These are phyloP conservation scores for Tigriopus californicus DNA, from an alignment of 2,888 invertebrate species.

Conservation along the genomic window DNA sequence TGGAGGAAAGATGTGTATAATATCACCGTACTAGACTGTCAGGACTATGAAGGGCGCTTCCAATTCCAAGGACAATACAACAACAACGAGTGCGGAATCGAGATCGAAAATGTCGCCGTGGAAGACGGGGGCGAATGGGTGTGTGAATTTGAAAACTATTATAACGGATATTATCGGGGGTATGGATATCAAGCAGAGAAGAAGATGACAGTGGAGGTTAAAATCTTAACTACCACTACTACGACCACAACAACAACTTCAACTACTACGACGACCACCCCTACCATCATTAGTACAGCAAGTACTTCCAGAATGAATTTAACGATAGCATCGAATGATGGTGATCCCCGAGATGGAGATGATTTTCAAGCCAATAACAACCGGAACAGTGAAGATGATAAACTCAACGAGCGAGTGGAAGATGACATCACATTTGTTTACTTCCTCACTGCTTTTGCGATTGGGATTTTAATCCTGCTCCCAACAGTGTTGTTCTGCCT, in stretches of 20 bases:
- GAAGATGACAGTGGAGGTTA: background rate
- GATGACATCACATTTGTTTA: no score
- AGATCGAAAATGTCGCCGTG: background rate
- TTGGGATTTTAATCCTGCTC: no score
- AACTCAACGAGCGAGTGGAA: no score
- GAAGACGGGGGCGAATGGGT: constrained; percentile 5
- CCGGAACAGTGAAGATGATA: no score
- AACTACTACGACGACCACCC: no score
- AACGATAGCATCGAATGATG: no score
- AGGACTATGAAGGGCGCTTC: background rate
- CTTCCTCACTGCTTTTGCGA: no score
- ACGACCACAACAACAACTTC: background rate
- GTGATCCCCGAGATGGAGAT: no score
- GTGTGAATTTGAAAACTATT: constrained; percentile 5
- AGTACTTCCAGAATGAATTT: background rate
- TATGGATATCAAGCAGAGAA: constrained; percentile 1
- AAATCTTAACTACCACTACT: background rate
- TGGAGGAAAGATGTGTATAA: background rate
- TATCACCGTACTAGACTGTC: background rate
- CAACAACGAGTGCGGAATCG: background rate
- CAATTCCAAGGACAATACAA: background rate
- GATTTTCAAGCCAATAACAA: no score
- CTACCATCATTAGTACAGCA: background rate
- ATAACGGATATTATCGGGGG: constrained; percentile 1
- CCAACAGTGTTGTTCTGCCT: no score